These are phyloP conservation scores for Microchirus variegatus DNA, from an alignment of 2,797 vertebrate genomes.

Conservation along the genomic window DNA sequence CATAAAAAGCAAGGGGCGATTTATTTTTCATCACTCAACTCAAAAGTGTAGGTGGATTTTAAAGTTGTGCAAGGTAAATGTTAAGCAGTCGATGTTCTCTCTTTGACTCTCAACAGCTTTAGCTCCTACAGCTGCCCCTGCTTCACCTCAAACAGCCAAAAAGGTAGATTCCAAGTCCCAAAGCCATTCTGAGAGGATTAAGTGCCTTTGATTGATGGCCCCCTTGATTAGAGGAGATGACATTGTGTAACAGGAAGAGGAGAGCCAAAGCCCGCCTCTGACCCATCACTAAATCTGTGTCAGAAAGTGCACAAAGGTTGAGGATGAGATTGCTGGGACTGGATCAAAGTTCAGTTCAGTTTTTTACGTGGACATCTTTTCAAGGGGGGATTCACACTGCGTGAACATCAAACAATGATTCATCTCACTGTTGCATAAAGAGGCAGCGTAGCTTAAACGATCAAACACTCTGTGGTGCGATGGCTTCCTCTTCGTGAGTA, in stretches of 20 bases:
- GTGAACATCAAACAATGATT: slow-evolving; percentile 17
- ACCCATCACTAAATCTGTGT: slow-evolving; percentile 25
- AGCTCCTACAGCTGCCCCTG: slow-evolving; percentile 26
- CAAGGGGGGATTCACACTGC: slow-evolving; percentile 12
- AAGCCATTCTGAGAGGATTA: slow-evolving; percentile 77
- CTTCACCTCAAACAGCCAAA: slow-evolving; percentile 35
- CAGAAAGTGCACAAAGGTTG: slow-evolving; percentile 3
- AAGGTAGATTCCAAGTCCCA: slow-evolving; percentile 53
- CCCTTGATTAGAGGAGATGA: slow-evolving; percentile 58
- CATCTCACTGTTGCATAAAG: slow-evolving; percentile 14
- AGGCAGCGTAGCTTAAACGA: slow-evolving; percentile 9
- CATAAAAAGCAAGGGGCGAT: neutral
- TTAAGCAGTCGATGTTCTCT: slow-evolving; percentile 1
- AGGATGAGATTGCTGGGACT: neutral
- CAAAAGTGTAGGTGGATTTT: slow-evolving; percentile 13
- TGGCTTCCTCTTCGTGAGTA: slow-evolving; percentile 38
- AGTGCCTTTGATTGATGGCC: slow-evolving; percentile 59
- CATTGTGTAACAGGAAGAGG: slow-evolving; percentile 61
- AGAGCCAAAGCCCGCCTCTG: slow-evolving; percentile 25
- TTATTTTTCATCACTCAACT: slow-evolving; percentile 14
- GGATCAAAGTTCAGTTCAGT: slow-evolving; percentile 22
- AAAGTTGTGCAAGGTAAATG: slow-evolving; percentile 11
- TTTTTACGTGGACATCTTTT: slow-evolving; percentile 14
- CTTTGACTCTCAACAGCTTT: slow-evolving; percentile 4
- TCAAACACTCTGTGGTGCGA: slow-evolving; percentile 19